phyloP scores from a whole-genome alignment of 23 tunicate genomes.

The Botrylloides violaceus region DNA sequence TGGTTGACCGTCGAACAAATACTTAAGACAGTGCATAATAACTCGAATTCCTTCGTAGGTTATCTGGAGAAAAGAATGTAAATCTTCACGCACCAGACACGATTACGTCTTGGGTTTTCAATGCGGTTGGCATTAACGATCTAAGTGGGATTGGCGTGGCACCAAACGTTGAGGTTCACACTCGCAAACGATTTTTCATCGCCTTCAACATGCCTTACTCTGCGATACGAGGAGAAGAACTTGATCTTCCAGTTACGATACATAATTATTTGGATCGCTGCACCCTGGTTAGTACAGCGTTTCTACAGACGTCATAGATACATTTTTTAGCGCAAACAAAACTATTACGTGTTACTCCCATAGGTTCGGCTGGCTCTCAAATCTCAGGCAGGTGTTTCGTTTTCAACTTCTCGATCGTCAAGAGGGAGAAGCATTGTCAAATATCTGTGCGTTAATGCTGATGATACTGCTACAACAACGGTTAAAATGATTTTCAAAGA shows the following conservation, averaged over 20 bases:
- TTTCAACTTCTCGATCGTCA: not conserved
- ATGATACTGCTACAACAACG: slow-evolving; percentile 30
- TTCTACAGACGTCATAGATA: not conserved
- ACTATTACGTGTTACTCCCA: not conserved
- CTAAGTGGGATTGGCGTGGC: slow-evolving; percentile 72
- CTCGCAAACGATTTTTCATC: slow-evolving; percentile 54
- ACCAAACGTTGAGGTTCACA: slow-evolving; percentile 6
- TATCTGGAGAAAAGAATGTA: slow-evolving; percentile 11
- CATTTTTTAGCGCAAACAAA: not conserved
- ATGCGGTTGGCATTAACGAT: slow-evolving; percentile 53
- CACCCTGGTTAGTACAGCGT: slow-evolving; percentile 25
- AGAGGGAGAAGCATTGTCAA: not conserved
- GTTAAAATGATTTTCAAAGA: slow-evolving; percentile 28
- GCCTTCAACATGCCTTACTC: slow-evolving; percentile 83
- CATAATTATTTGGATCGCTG: slow-evolving; percentile 79
- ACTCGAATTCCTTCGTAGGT: not conserved
- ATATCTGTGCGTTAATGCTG: slow-evolving; percentile 41
- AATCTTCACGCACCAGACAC: slow-evolving; percentile 74
- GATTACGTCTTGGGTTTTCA: slow-evolving; percentile 84
- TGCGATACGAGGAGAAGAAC: slow-evolving; percentile 74
- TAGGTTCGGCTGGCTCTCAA: not conserved
- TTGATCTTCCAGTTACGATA: slow-evolving; percentile 59
- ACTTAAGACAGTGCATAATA: no score
- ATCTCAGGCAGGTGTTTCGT: not conserved
- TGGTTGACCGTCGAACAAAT: no score